A percentile compares a stretch with the other conserved stretches of the same genome.
Conservation (phyloP, 2,797 vertebrate genomes). For the Cyclura pinguis region DNA sequence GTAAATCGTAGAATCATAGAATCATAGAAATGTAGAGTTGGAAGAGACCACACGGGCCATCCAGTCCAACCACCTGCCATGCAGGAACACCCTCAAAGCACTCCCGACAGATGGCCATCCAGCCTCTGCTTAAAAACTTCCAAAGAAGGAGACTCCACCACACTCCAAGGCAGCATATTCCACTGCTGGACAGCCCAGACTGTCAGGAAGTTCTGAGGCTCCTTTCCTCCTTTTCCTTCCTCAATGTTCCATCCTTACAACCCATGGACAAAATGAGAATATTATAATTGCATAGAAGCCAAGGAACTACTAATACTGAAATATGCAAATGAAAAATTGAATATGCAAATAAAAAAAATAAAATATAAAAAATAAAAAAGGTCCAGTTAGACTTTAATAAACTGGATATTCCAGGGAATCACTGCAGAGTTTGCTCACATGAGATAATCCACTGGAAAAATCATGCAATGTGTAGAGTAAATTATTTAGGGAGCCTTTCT, state of each 20-base stretch:
- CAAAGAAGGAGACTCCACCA: too few species aligned
- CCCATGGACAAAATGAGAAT: neutral
- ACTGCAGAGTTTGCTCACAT: neutral
- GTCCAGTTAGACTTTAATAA: neutral
- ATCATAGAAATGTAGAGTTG: too few species aligned
- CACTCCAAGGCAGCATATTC: too few species aligned
- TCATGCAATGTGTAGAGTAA: neutral
- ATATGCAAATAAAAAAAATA: neutral
- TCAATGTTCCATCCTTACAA: neutral
- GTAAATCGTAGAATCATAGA: too few species aligned
- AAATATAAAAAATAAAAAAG: neutral
- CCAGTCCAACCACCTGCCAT: too few species aligned
- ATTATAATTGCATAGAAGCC: neutral
- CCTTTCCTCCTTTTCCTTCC: too few species aligned
- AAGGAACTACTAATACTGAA: neutral
- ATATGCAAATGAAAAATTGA: neutral
- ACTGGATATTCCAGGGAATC: neutral
- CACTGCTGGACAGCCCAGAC: too few species aligned
- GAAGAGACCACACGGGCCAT: too few species aligned
- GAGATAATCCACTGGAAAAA: neutral
- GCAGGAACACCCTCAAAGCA: too few species aligned
- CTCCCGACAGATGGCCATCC: too few species aligned
- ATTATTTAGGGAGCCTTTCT: neutral
- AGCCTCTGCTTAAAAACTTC: too few species aligned
- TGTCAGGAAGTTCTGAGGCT: too few species aligned